Base-by-base conservation (phyloP, 92 coral and sea anemone species). In the Metridium senile region DNA sequence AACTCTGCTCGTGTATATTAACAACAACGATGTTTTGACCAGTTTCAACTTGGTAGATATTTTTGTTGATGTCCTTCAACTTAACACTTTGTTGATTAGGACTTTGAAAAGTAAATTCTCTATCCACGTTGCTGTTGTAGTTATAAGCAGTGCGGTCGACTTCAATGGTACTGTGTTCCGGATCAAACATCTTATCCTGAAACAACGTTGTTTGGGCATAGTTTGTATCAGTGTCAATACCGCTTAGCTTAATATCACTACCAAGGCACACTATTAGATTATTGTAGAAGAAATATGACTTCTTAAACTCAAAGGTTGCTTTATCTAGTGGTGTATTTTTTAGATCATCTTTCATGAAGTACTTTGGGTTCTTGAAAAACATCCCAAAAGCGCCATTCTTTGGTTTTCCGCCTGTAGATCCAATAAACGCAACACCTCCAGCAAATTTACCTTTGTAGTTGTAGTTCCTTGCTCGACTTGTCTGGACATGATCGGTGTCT, bases 321-420 rank as follows among this genome's bases (percentile, higher is more conserved):
- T 52, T 17, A 26, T 26, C 43, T 30, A 35, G 30, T 25, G 62
- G 46, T 22, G 68, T 58, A 1, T 6, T 57, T 23, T 61, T 26
- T 61, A 27, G 22, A 2, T 31, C 27, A 28, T 33, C 29, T 58
- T 1, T 52, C 16, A 35, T 32, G 27, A 26, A 29, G 58, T 88
- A 88, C 1, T 31, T 45, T 39, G 96, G 96, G 23, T 80, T 91
- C 7, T 18, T 23, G 31, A 90, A 90, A 1, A 46, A 67, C 96
- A 90, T 90, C 30, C 87, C 91, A 66, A 90, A 90, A 21, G 74
- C 69, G 16, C 96, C 96, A 74, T 83, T 87, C 11, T 72, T 69
- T 56, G 71, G 72, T 20, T 31, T 6, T 35, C 23, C 23, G 20
- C 69, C 34, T n/a, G 79, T 78, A 18, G 75, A 61, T 9, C 96